Conservation (phyloP, 2,888 invertebrate genomes). For the Pandemis corylana region DNA sequence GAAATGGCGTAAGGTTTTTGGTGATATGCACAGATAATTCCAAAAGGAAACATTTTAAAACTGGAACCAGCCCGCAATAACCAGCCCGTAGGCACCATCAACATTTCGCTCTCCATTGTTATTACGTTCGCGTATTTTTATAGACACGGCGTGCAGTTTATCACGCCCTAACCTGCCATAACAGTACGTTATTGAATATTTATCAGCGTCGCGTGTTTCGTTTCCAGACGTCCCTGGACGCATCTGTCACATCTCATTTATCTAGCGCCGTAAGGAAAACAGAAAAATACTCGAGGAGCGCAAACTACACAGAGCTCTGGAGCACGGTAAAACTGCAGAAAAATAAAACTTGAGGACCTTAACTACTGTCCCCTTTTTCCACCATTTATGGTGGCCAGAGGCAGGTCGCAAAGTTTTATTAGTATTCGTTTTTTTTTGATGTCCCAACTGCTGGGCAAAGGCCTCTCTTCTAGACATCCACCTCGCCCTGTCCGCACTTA, state of each 20-base stretch:
- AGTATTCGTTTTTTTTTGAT: too few relatives aligned
- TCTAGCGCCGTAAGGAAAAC: neutral
- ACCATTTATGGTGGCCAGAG: too few relatives aligned
- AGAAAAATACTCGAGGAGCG: slow-evolving; percentile 26
- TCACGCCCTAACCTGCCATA: slow-evolving; percentile 12
- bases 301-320: slow-evolving; percentile 21
- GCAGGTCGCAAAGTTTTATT: too few relatives aligned
- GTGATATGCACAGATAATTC: too few relatives aligned
- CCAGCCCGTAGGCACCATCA: neutral
- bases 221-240: slow-evolving; percentile 18
- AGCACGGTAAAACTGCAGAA: neutral
- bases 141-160: neutral
- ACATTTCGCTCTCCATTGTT: neutral
- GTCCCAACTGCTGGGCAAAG: too few relatives aligned
- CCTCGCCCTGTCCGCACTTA: too few relatives aligned
- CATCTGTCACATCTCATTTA: slow-evolving; percentile 33
- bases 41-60: neutral
- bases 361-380: too few relatives aligned
- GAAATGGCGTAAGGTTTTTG: too few relatives aligned
- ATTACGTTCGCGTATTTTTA: neutral
- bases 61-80: neutral
- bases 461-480: too few relatives aligned
- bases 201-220: slow-evolving; percentile 13
- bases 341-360: too few relatives aligned
- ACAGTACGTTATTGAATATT: slow-evolving; percentile 29